A percentile compares a stretch with the other conserved stretches of the same genome.
Evolutionary conservation across 2,113 vertebrate genomes (phyloP).

Genomic region (Oreocharis arfaki): DNA sequence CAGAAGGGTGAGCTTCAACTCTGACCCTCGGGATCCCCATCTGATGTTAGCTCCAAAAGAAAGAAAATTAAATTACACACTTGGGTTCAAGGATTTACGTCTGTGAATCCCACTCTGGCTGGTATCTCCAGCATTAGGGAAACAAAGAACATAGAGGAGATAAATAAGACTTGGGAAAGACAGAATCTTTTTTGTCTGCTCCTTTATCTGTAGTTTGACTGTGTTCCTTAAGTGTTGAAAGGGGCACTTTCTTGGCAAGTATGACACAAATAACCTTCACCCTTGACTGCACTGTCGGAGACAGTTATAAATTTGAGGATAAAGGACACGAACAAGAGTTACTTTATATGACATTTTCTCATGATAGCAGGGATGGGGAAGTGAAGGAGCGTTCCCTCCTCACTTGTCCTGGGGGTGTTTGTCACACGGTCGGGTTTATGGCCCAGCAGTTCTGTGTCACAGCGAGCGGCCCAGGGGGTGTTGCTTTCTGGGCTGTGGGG

Average conservation of each 20-base stretch:
- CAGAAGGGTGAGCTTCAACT: not conserved
- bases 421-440: not conserved
- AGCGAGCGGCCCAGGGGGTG: fast-evolving
- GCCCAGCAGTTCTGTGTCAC: not conserved
- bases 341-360: constrained; percentile 24
- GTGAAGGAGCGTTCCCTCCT: not conserved
- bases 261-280: constrained; percentile 68
- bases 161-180: constrained; percentile 62
- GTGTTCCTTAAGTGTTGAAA: constrained; percentile 72
- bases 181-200: constrained; percentile 39
- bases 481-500: not conserved
- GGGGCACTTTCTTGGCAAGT: constrained; percentile 57
- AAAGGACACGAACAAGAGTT: not conserved
- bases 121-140: constrained; percentile 41
- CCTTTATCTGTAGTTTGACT: constrained; percentile 49
- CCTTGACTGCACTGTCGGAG: constrained; percentile 56
- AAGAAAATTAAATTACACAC: constrained; percentile 33
- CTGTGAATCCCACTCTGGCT: constrained; percentile 30
- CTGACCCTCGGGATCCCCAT: not conserved
- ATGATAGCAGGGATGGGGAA: not conserved
- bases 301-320: constrained; percentile 27
- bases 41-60: not conserved
- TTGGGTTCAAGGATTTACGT: not conserved
- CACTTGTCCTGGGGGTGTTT: not conserved
- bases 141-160: constrained; percentile 38